Evolutionary conservation across 2,113 vertebrate species (phyloP).

Genomic region (Henicopernis longicauda): DNA sequence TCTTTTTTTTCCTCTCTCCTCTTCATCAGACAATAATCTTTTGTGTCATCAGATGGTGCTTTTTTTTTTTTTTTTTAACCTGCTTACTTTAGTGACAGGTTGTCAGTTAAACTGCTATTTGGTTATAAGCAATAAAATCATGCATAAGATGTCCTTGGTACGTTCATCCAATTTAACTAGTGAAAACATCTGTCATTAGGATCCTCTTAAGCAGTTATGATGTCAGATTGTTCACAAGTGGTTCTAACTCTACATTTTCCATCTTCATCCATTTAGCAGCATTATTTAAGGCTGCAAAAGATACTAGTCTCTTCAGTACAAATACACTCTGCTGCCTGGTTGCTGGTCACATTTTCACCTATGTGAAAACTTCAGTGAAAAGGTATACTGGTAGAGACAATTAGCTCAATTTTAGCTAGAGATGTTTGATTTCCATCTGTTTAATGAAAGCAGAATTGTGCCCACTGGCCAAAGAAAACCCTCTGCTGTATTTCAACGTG

Average conservation of each 20-base stretch:
- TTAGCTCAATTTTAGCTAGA: neutral
- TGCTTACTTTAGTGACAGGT: neutral
- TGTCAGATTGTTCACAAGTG: slow-evolving; percentile 35
- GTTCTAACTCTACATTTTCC: slow-evolving; percentile 1
- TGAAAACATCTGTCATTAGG: slow-evolving; percentile 47
- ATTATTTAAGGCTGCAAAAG: slow-evolving; percentile 40
- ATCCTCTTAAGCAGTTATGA: slow-evolving; percentile 3
- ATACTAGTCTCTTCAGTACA: slow-evolving; percentile 6
- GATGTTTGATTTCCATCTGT: neutral
- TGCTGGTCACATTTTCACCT: neutral
- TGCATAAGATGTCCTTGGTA: slow-evolving; percentile 50
- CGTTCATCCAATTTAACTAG: slow-evolving; percentile 45
- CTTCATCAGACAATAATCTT: neutral
- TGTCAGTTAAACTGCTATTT: slow-evolving; percentile 30
- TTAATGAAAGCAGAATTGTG: neutral
- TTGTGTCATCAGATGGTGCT: neutral
- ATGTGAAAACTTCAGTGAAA: neutral
- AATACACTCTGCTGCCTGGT: neutral
- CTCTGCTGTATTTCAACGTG: neutral
- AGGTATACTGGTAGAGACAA: neutral
- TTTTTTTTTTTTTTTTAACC: neutral
- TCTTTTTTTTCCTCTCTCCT: no score
- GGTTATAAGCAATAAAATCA: slow-evolving; percentile 60
- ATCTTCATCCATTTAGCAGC: slow-evolving; percentile 17
- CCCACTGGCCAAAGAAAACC: neutral